Percentiles rank a stretch among this genome's conserved stretches.
phyloP scores from a whole-genome alignment of 2,888 invertebrate species.

The Chrysotoxum bicinctum region DNA sequence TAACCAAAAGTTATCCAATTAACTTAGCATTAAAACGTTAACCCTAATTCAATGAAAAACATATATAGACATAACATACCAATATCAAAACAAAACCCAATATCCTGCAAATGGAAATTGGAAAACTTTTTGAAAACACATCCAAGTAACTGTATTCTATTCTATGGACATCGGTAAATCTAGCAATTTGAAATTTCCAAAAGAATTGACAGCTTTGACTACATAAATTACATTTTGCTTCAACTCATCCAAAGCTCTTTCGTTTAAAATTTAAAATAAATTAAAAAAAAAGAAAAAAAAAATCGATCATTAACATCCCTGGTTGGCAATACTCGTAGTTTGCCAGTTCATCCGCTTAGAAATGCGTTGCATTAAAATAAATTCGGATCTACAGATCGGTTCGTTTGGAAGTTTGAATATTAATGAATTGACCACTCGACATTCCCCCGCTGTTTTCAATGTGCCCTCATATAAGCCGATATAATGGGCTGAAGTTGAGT shows the following conservation, averaged over 20 bases:
- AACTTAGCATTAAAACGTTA: not conserved
- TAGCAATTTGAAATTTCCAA: not conserved
- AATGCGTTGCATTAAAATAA: slow-evolving; percentile 47
- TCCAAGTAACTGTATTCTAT: not conserved
- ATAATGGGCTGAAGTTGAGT: not conserved
- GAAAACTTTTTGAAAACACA: slow-evolving; percentile 9
- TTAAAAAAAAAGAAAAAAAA: not conserved
- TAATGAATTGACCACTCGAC: slow-evolving; percentile 21
- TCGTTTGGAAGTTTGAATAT: slow-evolving; percentile 55
- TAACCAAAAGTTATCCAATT: not conserved
- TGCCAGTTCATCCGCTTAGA: slow-evolving; percentile 20
- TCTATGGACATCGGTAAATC: not conserved
- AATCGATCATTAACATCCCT: slow-evolving; percentile 5
- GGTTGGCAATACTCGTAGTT: slow-evolving; percentile 9
- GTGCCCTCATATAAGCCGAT: not conserved
- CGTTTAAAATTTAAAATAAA: not conserved
- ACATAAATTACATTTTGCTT: slow-evolving; percentile 6
- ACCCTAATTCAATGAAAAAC: slow-evolving; percentile 24
- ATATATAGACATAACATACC: not conserved
- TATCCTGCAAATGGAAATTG: slow-evolving; percentile 20
- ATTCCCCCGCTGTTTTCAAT: not conserved
- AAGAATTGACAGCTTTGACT: slow-evolving; percentile 8
- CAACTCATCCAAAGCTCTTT: not conserved
- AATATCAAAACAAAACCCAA: not conserved
- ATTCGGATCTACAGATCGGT: slow-evolving; percentile 47